Conservation (phyloP, 2,797 vertebrate species). For the Halcyon badia region DNA sequence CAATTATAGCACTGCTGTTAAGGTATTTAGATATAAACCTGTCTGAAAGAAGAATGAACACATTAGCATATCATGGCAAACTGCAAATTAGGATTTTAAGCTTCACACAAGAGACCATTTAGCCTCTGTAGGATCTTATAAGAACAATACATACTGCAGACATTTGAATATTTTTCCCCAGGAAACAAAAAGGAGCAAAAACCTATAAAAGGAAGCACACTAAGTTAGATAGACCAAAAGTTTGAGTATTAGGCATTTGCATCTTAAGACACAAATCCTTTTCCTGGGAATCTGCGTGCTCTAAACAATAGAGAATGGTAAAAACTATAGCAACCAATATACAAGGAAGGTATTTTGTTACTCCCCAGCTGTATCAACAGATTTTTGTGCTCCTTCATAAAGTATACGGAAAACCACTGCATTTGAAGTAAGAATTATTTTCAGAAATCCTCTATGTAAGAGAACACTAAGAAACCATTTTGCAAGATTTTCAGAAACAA, state of each 20-base stretch:
- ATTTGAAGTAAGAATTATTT: background rate
- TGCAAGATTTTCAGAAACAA: background rate
- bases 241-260: conserved; percentile 33
- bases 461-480: background rate
- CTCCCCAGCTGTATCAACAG: background rate
- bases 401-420: conserved; percentile 43
- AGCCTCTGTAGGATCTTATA: conserved; percentile 35
- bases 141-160: conserved; percentile 37
- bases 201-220: background rate
- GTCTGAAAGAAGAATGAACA: background rate
- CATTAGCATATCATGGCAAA: conserved; percentile 16
- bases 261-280: background rate
- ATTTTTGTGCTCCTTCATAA: conserved; percentile 18
- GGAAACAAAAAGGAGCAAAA: conserved; percentile 24
- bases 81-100: conserved; percentile 60
- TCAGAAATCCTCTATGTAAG: background rate
- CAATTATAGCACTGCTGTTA: background rate
- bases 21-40: conserved; percentile 12
- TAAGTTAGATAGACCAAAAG: background rate
- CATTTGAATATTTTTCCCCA: background rate
- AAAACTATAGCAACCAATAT: background rate
- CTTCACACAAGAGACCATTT: conserved; percentile 52
- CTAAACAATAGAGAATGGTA: conserved; percentile 33
- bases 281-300: background rate
- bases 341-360: conserved; percentile 48